A percentile compares a stretch with the other conserved stretches of the same genome.
phyloP scores from a whole-genome alignment of 1,140 invertebrate genomes.

The Brachionus calyciflorus region DNA sequence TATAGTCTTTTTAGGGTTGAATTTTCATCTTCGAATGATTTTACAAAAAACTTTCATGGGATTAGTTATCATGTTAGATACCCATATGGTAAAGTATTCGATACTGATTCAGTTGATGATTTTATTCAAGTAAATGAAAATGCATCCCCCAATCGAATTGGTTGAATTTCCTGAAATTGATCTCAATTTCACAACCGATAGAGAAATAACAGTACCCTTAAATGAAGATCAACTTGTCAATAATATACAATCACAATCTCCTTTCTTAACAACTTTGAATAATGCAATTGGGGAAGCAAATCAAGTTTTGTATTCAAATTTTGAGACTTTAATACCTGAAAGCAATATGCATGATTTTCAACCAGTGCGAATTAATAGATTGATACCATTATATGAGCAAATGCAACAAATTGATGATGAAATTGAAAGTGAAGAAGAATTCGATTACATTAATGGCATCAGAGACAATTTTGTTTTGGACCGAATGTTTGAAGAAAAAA shows the following conservation, averaged over 20 bases:
- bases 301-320: too few relatives aligned
- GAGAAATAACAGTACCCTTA: too few relatives aligned
- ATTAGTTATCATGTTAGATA: slow-evolving; percentile 20
- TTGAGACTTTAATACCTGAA: neutral
- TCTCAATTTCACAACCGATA: too few relatives aligned
- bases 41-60: slow-evolving; percentile 7
- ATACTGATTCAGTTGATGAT: neutral
- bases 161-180: too few relatives aligned
- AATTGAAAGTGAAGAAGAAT: slow-evolving; percentile 10
- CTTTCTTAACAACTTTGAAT: neutral
- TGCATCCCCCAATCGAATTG: too few relatives aligned
- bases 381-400: neutral
- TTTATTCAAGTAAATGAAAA: neutral
- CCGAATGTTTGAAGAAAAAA: neutral
- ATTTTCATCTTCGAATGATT: slow-evolving; percentile 6
- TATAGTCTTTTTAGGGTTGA: slow-evolving; percentile 14
- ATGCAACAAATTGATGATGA: neutral
- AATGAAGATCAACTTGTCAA: neutral
- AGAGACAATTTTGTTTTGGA: neutral
- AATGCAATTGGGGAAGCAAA: slow-evolving; percentile 5
- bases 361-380: neutral
- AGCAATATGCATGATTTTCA: neutral
- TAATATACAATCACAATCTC: too few relatives aligned
- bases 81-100: neutral
- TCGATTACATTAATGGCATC: neutral